These are phyloP conservation scores for Trachelipus rathkii DNA, from an alignment of 1,140 invertebrate species.

Conservation along the genomic window DNA sequence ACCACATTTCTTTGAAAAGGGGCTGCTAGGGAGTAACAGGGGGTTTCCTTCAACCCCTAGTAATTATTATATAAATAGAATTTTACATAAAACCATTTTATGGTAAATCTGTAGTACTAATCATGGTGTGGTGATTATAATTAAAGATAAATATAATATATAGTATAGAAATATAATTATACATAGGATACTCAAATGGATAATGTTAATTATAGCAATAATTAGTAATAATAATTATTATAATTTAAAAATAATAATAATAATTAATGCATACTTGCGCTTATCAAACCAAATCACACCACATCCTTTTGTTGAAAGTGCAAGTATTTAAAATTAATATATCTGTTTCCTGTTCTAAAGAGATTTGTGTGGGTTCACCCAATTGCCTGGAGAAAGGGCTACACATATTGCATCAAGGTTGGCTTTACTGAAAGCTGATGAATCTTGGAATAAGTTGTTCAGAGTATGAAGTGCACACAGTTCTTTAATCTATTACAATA, in stretches of 20 bases:
- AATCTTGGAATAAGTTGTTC: slow-evolving; percentile 90
- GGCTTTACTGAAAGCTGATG: slow-evolving; percentile 70
- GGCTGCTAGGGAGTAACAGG: no score
- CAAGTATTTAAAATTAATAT: slow-evolving; percentile 95
- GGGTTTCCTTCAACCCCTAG: no score
- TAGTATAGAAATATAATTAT: no score
- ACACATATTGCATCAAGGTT: slow-evolving; percentile 84
- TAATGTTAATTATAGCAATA: neutral
- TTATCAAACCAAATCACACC: slow-evolving; percentile 96
- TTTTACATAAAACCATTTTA: no score
- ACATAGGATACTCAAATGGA: slow-evolving; percentile 4
- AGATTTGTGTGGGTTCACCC: slow-evolving; percentile 84
- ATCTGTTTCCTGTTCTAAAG: slow-evolving; percentile 91
- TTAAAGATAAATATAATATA: no score
- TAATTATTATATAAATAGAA: no score
- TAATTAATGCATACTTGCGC: slow-evolving; percentile 70
- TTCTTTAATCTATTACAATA: slow-evolving; percentile 63
- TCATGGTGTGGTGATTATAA: no score
- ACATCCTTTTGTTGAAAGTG: slow-evolving; percentile 74
- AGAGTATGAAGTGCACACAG: slow-evolving; percentile 90
- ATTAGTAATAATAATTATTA: no score
- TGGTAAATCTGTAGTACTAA: no score
- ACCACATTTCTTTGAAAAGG: no score
- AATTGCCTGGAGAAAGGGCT: slow-evolving; percentile 62
- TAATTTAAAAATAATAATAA: neutral